Percentiles rank a stretch among this genome's conserved stretches.
phyloP scores from a whole-genome alignment of 1,140 invertebrate species.

The Zaprionus camerounensis region DNA sequence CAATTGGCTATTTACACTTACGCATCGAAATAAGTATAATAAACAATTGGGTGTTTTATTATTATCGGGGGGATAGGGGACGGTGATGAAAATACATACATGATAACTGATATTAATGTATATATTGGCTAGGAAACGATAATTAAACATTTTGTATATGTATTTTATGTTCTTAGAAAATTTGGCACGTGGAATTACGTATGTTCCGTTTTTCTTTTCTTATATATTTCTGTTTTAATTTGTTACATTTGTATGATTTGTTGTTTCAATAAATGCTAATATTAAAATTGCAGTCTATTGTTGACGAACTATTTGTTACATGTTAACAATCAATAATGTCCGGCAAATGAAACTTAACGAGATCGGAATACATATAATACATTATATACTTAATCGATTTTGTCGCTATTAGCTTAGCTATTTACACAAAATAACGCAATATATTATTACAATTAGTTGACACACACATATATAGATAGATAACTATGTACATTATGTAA shows the following conservation, averaged over 20 bases:
- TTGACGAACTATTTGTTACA: slow-evolving; percentile 45
- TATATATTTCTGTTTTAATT: slow-evolving; percentile 16
- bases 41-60: slow-evolving; percentile 50
- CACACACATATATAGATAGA: slow-evolving; percentile 26
- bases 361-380: slow-evolving; percentile 53
- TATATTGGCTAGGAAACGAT: slow-evolving; percentile 24
- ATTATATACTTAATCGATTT: slow-evolving; percentile 11
- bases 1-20: slow-evolving; percentile 66
- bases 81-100: slow-evolving; percentile 1
- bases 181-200: slow-evolving; percentile 70
- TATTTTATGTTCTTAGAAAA: slow-evolving; percentile 41
- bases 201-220: slow-evolving; percentile 15
- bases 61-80: background rate
- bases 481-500: slow-evolving; percentile 64
- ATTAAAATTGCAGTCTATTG: slow-evolving; percentile 66
- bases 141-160: slow-evolving; percentile 23
- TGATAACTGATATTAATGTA: background rate
- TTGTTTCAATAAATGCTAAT: slow-evolving; percentile 46
- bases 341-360: slow-evolving; percentile 77
- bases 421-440: slow-evolving; percentile 43
- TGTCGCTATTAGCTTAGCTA: slow-evolving; percentile 30
- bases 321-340: slow-evolving; percentile 60
- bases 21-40: slow-evolving; percentile 43
- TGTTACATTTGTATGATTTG: slow-evolving; percentile 29
- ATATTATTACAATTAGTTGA: slow-evolving; percentile 58